Conservation (phyloP, 1,140 invertebrate genomes). For the Drosophila ananassae region DNA sequence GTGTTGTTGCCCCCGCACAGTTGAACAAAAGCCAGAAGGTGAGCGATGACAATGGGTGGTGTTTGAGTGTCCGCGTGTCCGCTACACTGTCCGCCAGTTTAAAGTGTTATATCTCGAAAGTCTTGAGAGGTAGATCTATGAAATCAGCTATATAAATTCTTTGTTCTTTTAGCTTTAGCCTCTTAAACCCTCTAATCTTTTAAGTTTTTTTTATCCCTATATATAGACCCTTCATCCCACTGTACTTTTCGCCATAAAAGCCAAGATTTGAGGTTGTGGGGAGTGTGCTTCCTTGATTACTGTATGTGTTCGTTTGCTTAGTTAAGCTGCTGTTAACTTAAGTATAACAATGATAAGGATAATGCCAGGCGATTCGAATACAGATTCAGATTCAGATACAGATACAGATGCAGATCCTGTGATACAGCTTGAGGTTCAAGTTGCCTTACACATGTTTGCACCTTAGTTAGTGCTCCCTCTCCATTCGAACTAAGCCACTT, state of each 20-base stretch:
- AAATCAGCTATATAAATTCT: too few relatives aligned
- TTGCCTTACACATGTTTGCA: slow-evolving; percentile 54
- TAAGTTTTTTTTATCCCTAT: neutral
- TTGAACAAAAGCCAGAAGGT: too few relatives aligned
- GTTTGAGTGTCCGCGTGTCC: neutral
- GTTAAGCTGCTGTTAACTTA: slow-evolving; percentile 81
- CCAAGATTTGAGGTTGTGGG: slow-evolving; percentile 21
- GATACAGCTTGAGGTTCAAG: neutral
- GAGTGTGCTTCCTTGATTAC: slow-evolving; percentile 62
- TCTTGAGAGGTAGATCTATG: too few relatives aligned
- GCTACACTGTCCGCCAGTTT: too few relatives aligned
- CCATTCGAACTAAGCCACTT: slow-evolving; percentile 48
- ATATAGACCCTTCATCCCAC: slow-evolving; percentile 10
- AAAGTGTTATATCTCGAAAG: too few relatives aligned
- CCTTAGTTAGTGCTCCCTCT: slow-evolving; percentile 69
- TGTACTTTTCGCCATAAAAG: slow-evolving; percentile 41
- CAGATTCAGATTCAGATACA: neutral
- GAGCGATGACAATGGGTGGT: neutral
- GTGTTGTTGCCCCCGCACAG: slow-evolving; percentile 1
- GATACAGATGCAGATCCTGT: neutral
- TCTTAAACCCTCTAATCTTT: too few relatives aligned
- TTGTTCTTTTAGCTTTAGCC: too few relatives aligned
- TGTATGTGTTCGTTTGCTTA: slow-evolving; percentile 43
- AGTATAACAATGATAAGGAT: slow-evolving; percentile 81
- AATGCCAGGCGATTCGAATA: slow-evolving; percentile 58